Base-by-base conservation (phyloP, 1,140 invertebrate species). In the Pogonomyrmex californicus region DNA sequence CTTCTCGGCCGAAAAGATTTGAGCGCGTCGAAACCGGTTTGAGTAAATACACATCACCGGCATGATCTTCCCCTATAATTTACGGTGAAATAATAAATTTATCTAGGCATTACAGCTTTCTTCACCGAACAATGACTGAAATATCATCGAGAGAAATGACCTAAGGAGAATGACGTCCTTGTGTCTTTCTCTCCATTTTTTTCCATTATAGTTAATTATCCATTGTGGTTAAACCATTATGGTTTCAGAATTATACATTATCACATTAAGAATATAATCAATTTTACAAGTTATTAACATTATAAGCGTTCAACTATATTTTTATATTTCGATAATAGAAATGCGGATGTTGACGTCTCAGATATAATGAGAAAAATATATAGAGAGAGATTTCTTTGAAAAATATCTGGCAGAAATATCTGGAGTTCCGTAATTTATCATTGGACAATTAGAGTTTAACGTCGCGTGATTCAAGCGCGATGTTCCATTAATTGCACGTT, bases 11-110 rank as follows among this genome's bases (percentile, higher is more conserved):
- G 66, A 86, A 88, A 89, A 82, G 62, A 56, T 56, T 83, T 49
- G 62, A 81, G 49, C 60, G 62, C 49, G 56, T 89, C 60, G 33
- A 33, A 89, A 90, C 88, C 88, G 88, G 87, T 90, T 90, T 68
- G 56, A 71, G 85, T 77, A 86, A 89, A 86, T 70, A 86, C 49
- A 60, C 88, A 51, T 88, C 87, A 81, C 47, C 51, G 44, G 9
- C 38, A 41, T 30, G 23, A 76, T 44, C 78, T 14, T 86, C n/a
- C 66, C 49, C 87, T 86, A 10, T 86, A 89, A 89, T 89, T 86
- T 63, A 76, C 87, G 17, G 4, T 41, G 49, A 56, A 79, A 68
- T 88, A 73, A 75, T 66, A 63, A 66, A 89, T 77, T 90, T 77
- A 56, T 89, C 63, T 86, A 76, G 63, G 23, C 62, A 71, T 82